phyloP scores from a whole-genome alignment of 2,797 vertebrate genomes.

The Nannoperca obscura region DNA sequence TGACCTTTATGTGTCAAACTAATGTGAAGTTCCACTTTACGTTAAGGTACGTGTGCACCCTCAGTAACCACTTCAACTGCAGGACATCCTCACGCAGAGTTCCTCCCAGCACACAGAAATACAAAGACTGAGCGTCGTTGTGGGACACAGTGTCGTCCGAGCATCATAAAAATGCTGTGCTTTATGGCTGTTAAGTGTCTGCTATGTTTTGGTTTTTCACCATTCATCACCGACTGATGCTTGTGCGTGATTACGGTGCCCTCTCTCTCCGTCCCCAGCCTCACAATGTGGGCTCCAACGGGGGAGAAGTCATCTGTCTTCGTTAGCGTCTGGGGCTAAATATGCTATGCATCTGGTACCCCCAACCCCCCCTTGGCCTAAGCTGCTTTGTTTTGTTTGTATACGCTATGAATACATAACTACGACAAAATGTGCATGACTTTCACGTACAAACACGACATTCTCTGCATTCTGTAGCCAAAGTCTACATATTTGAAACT shows the following conservation, averaged over 20 bases:
- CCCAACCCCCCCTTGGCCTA: constrained; percentile 63
- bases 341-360: constrained; percentile 84
- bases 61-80: background rate
- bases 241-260: constrained; percentile 74
- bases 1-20: constrained; percentile 11
- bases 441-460: constrained; percentile 32
- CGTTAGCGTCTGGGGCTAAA: constrained; percentile 82
- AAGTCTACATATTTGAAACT: constrained; percentile 68
- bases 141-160: constrained; percentile 1
- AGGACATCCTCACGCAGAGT: background rate
- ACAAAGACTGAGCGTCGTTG: background rate
- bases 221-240: constrained; percentile 69
- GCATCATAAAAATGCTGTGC: constrained; percentile 44
- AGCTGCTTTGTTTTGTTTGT: constrained; percentile 77
- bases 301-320: constrained; percentile 84
- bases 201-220: constrained; percentile 52
- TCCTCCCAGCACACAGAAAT: background rate
- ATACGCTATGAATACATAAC: constrained; percentile 76
- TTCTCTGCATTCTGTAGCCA: constrained; percentile 38
- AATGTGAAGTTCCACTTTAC: constrained; percentile 1
- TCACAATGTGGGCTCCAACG: constrained; percentile 63
- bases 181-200: constrained; percentile 48
- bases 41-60: background rate
- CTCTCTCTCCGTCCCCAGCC: constrained; percentile 70
- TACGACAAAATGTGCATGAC: constrained; percentile 51